Conservation (phyloP, 1,140 invertebrate species). For the Cydia fagiglandana region DNA sequence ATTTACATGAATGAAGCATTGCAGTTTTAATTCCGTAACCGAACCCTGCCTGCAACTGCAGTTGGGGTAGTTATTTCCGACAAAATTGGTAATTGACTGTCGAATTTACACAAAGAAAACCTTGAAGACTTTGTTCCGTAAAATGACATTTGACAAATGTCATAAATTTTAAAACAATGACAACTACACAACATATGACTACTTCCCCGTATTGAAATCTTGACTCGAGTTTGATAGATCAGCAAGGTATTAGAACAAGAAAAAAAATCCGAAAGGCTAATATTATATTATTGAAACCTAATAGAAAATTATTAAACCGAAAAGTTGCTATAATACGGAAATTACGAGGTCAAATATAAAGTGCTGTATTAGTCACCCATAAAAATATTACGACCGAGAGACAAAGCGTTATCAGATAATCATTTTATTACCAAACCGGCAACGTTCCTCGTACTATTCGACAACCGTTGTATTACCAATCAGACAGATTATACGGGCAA, state of each 20-base stretch:
- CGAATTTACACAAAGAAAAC: background rate
- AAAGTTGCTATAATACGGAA: background rate
- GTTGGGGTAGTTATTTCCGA: too few relatives aligned
- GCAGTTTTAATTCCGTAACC: background rate
- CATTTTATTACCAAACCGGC: constrained; percentile 19
- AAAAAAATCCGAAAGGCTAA: background rate
- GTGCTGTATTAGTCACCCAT: background rate
- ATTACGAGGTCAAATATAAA: background rate
- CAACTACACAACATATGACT: background rate
- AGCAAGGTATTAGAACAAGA: background rate
- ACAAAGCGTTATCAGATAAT: constrained; percentile 3
- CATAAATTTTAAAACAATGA: background rate
- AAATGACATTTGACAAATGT: constrained; percentile 12
- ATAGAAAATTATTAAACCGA: background rate
- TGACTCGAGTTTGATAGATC: background rate
- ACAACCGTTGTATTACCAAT: background rate
- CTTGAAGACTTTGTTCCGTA: background rate
- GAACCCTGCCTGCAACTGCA: too few relatives aligned
- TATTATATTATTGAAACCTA: background rate
- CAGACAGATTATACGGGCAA: constrained; percentile 10
- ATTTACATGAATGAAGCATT: background rate
- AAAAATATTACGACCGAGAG: background rate
- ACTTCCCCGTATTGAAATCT: background rate
- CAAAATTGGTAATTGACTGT: background rate
- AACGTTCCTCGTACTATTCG: background rate